Percentiles rank a stretch among this genome's conserved stretches.
Conservation (phyloP, 1,140 invertebrate species). For the Bombus difficillimus region DNA sequence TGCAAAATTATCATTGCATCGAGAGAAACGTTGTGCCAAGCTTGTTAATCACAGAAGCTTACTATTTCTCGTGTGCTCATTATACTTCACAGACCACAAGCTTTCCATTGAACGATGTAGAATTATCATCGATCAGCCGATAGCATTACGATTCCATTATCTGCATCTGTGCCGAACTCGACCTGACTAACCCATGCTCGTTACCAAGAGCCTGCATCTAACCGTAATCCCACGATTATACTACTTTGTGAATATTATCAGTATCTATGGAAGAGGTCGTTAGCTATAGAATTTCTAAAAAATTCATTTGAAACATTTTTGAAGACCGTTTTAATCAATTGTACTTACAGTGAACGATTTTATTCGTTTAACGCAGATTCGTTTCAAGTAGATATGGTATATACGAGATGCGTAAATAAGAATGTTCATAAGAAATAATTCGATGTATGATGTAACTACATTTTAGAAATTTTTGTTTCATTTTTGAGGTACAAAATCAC, state of each 20-base stretch:
- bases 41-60: conserved; percentile 49
- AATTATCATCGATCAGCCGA: conserved; percentile 50
- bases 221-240: conserved; percentile 24
- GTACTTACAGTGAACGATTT: too few species aligned
- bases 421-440: neutral
- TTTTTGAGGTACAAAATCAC: too few species aligned
- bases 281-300: neutral
- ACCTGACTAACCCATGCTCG: conserved; percentile 20
- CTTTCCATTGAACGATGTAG: conserved; percentile 37
- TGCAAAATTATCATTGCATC: conserved; percentile 35
- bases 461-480: too few species aligned
- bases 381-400: too few species aligned
- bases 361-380: too few species aligned
- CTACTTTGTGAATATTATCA: neutral
- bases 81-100: conserved; percentile 39
- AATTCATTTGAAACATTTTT: neutral
- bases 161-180: conserved; percentile 23
- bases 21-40: conserved; percentile 7
- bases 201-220: conserved; percentile 10
- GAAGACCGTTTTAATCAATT: too few species aligned
- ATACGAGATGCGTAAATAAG: too few species aligned
- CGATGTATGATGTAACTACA: too few species aligned
- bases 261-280: too few species aligned
- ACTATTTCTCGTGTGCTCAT: conserved; percentile 39
- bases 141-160: conserved; percentile 52